Percentiles rank a stretch among this genome's conserved stretches.
Conservation (phyloP, 2,888 invertebrate species). For the Epistrophe grossulariae region DNA sequence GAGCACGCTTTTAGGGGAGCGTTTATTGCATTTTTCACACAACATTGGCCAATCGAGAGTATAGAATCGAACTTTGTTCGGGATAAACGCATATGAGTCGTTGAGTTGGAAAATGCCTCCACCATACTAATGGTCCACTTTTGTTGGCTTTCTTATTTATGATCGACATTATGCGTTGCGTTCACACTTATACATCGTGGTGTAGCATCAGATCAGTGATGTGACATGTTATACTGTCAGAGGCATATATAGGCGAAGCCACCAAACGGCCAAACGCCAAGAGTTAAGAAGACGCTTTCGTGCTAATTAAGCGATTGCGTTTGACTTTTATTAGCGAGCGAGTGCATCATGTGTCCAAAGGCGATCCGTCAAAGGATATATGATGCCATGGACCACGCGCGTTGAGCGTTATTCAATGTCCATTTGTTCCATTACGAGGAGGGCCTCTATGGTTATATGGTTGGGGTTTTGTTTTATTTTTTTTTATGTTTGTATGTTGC, state of each 20-base stretch:
- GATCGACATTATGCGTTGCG: constrained; percentile 62
- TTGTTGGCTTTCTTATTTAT: constrained; percentile 62
- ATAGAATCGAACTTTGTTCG: constrained; percentile 2
- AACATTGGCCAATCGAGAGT: neutral
- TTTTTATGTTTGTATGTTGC: neutral
- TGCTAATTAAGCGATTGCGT: constrained; percentile 75
- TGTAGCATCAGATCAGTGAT: neutral
- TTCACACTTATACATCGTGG: constrained; percentile 52
- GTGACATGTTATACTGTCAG: constrained; percentile 67
- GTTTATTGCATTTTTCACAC: constrained; percentile 58
- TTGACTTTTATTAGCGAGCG: constrained; percentile 72
- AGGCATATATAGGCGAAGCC: neutral
- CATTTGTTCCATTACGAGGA: neutral
- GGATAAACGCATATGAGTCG: no score
- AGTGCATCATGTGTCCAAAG: constrained; percentile 50
- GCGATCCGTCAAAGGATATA: constrained; percentile 57
- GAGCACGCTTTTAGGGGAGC: constrained; percentile 62
- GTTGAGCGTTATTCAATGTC: constrained; percentile 16
- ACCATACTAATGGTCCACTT: constrained; percentile 46
- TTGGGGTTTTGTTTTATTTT: neutral
- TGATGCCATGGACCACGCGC: constrained; percentile 26
- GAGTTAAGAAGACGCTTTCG: constrained; percentile 21
- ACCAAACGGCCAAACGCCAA: neutral
- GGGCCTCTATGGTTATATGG: neutral
- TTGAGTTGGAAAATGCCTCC: neutral